These are phyloP conservation scores for Fratercula arctica DNA, from an alignment of 2,797 vertebrate genomes.

Conservation along the genomic window DNA sequence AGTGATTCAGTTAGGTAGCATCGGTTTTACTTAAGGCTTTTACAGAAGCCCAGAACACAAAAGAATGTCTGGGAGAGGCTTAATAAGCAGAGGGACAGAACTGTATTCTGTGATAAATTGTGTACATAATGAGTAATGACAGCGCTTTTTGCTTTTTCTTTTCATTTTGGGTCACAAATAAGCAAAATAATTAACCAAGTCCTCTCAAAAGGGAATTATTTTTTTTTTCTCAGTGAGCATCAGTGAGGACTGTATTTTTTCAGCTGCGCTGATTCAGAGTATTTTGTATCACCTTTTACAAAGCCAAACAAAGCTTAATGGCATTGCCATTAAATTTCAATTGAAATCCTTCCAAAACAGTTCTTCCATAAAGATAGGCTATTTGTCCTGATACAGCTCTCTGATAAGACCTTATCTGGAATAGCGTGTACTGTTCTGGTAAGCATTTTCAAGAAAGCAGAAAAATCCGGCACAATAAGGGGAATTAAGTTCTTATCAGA, in stretches of 20 bases:
- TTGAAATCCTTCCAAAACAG: slow-evolving; percentile 66
- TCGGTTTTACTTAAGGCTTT: slow-evolving; percentile 25
- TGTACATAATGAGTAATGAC: slow-evolving; percentile 54
- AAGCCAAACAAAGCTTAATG: slow-evolving; percentile 70
- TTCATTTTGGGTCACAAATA: slow-evolving; percentile 56
- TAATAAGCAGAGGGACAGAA: slow-evolving; percentile 36
- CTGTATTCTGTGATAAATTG: slow-evolving; percentile 53
- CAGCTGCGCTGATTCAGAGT: slow-evolving; percentile 49
- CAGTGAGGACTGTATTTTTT: slow-evolving; percentile 57
- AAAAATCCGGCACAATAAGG: not conserved
- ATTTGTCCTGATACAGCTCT: slow-evolving; percentile 66
- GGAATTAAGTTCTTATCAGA: slow-evolving; percentile 32
- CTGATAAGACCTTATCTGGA: slow-evolving; percentile 66
- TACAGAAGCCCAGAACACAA: slow-evolving; percentile 52
- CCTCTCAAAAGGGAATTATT: slow-evolving; percentile 8
- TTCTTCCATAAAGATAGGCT: slow-evolving; percentile 67
- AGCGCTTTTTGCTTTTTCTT: slow-evolving; percentile 53
- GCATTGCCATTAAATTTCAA: slow-evolving; percentile 67
- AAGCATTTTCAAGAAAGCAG: slow-evolving; percentile 59
- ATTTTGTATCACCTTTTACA: slow-evolving; percentile 66
- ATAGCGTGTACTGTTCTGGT: slow-evolving; percentile 62
- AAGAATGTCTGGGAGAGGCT: slow-evolving; percentile 53
- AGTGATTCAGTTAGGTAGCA: not conserved
- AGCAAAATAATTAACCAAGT: slow-evolving; percentile 59
- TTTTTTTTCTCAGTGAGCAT: slow-evolving; percentile 20